A percentile compares a stretch with the other conserved stretches of the same genome.
Conservation (phyloP, 2,888 invertebrate genomes). For the Lepeophtheirus nordmannii region DNA sequence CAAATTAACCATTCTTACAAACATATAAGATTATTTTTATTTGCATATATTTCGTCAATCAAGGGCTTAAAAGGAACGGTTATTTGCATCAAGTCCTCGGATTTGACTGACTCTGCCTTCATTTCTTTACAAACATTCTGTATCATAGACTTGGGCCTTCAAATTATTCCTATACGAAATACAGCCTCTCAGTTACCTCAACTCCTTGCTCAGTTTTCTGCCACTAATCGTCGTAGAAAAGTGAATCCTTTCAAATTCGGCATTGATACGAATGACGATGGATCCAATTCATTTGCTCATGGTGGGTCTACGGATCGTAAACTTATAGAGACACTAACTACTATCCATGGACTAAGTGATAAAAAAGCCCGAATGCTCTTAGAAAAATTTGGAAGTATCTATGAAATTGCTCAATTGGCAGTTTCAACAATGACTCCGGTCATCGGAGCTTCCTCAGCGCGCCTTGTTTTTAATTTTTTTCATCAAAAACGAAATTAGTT, state of each 20-base stretch:
- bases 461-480: slow-evolving; percentile 10
- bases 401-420: not conserved
- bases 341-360: slow-evolving; percentile 1
- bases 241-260: slow-evolving; percentile 18
- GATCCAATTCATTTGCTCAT: not conserved
- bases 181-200: slow-evolving; percentile 11
- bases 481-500: slow-evolving; percentile 11
- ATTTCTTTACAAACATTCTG: slow-evolving; percentile 6
- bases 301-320: not conserved
- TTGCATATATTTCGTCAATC: not conserved
- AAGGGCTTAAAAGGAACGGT: not conserved
- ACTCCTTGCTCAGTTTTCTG: not conserved
- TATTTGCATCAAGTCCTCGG: not conserved
- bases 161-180: slow-evolving; percentile 14
- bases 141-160: slow-evolving; percentile 11
- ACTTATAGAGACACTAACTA: not conserved
- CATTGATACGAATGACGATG: not conserved
- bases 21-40: no score
- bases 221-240: not conserved
- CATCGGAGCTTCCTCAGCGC: not conserved
- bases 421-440: not conserved
- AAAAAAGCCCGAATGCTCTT: slow-evolving; percentile 9
- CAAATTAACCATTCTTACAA: no score
- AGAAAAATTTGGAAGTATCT: not conserved
- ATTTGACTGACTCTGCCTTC: not conserved